Conservation (phyloP, 1,140 invertebrate genomes). For the Habropoda laboriosa region DNA sequence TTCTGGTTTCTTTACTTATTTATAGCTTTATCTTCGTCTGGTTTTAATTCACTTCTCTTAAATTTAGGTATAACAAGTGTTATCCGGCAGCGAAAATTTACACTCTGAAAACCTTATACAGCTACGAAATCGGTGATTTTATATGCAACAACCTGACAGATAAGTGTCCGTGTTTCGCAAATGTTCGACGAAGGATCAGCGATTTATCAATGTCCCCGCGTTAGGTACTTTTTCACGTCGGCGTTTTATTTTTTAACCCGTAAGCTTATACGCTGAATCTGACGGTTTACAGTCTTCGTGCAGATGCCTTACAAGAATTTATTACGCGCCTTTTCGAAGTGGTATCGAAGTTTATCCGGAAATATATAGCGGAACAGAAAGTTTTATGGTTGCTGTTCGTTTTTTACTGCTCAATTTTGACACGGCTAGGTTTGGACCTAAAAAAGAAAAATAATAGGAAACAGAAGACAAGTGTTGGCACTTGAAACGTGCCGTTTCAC, state of each 20-base stretch:
- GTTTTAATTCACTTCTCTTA: too few relatives aligned
- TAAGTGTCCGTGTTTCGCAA: too few relatives aligned
- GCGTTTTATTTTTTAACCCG: not conserved
- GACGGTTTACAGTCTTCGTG: not conserved
- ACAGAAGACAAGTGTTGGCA: too few relatives aligned
- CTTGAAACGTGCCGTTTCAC: not conserved
- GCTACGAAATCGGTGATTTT: too few relatives aligned
- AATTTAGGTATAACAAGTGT: too few relatives aligned
- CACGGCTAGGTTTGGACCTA: constrained; percentile 3
- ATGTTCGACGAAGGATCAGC: too few relatives aligned
- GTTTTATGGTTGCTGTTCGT: constrained; percentile 17
- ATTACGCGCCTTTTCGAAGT: constrained; percentile 10
- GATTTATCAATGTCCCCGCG: too few relatives aligned
- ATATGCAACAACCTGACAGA: too few relatives aligned
- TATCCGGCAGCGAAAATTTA: too few relatives aligned
- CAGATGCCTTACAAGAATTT: constrained; percentile 21
- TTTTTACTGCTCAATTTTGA: constrained; percentile 37
- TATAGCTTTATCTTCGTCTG: too few relatives aligned
- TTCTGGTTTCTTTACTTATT: too few relatives aligned
- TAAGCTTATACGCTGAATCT: not conserved
- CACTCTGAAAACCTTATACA: too few relatives aligned
- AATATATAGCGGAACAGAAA: not conserved
- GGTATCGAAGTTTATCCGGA: constrained; percentile 19
- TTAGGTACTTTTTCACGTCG: not conserved
- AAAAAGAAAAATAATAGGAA: not conserved